phyloP scores from a whole-genome alignment of 2,888 invertebrate genomes.

The Hyposoter didymator region DNA sequence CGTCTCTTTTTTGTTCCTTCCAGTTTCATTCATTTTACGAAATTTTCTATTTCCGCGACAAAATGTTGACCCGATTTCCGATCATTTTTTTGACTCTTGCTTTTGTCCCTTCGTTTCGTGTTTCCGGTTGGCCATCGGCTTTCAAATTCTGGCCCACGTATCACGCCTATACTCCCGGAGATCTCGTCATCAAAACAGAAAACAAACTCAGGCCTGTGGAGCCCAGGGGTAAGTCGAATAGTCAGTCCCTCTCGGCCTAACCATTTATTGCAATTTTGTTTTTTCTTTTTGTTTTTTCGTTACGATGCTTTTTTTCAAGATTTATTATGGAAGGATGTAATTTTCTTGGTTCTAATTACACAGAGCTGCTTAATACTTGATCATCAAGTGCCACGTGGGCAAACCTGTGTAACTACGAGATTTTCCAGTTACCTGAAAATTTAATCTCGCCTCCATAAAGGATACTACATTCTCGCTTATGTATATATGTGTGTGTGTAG shows the following conservation, averaged over 20 bases:
- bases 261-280: neutral
- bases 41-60: neutral
- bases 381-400: slow-evolving; percentile 8
- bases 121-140: slow-evolving; percentile 51
- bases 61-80: slow-evolving; percentile 33
- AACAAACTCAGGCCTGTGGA: slow-evolving; percentile 18
- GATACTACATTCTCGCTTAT: slow-evolving; percentile 49
- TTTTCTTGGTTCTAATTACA: neutral
- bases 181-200: slow-evolving; percentile 17
- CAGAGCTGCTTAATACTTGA: neutral
- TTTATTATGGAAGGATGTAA: neutral
- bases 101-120: slow-evolving; percentile 1
- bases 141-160: slow-evolving; percentile 46
- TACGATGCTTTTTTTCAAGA: neutral
- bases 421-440: slow-evolving; percentile 51
- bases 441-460: slow-evolving; percentile 59
- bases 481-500: neutral
- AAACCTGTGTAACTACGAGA: slow-evolving; percentile 21
- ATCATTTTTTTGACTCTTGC: slow-evolving; percentile 22
- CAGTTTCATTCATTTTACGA: neutral
- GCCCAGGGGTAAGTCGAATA: slow-evolving; percentile 57
- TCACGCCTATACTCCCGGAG: slow-evolving; percentile 12
- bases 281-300: neutral
- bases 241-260: neutral
- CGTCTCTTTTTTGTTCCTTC: neutral